Evolutionary conservation across 2,113 vertebrate species (phyloP).

Genomic region (Pterocles orientalis): DNA sequence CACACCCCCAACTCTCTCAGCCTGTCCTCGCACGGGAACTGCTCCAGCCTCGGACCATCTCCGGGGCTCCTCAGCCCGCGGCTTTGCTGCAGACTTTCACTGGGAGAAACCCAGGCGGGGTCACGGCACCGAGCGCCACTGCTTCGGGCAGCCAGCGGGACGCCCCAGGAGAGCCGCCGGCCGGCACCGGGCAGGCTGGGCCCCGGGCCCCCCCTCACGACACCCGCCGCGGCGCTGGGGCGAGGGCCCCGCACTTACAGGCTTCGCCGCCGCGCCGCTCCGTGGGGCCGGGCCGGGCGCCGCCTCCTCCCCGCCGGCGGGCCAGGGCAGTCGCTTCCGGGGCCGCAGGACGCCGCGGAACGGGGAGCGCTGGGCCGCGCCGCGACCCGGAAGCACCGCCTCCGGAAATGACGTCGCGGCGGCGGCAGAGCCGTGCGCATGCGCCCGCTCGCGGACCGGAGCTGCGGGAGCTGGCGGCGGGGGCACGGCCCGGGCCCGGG

Average conservation of each 20-base stretch:
- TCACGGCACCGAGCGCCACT: neutral
- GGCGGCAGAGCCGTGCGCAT: no score
- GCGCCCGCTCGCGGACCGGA: no score
- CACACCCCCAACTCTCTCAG: no score
- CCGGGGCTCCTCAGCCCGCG: no score
- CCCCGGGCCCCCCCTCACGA: neutral
- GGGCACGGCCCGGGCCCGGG: no score
- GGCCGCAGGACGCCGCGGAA: neutral
- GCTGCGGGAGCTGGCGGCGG: no score
- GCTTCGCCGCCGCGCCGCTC: neutral
- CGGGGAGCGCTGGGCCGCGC: neutral
- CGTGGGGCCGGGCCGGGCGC: neutral
- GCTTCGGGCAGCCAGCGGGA: neutral
- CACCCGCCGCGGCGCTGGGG: neutral
- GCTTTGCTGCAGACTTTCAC: no score
- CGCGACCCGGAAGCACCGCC: slow-evolving; percentile 11
- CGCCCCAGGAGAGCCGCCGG: neutral
- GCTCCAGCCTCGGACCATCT: no score
- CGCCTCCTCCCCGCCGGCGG: neutral
- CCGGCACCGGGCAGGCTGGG: neutral
- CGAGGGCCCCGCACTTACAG: neutral
- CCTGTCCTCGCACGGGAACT: no score
- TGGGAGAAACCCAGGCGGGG: no score
- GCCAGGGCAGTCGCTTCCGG: slow-evolving; percentile 1
- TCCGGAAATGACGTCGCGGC: slow-evolving; percentile 71